Base-by-base conservation (phyloP, 1,140 invertebrate genomes). In the Dolichoris vasculosae region DNA sequence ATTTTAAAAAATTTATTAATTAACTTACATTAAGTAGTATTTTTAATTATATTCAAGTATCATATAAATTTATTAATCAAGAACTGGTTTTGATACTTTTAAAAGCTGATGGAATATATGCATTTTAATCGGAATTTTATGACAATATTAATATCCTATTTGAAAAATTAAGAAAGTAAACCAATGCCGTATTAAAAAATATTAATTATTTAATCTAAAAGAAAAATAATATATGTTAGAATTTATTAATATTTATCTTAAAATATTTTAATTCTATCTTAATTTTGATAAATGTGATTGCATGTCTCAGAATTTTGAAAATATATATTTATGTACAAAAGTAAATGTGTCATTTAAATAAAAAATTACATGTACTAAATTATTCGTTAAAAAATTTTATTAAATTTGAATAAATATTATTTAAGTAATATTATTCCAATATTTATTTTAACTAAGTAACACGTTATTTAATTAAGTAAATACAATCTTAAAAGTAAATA, bases 51-150 rank as follows among this genome's bases (percentile, higher is more conserved):
- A 71, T 40, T 23, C 67, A 40, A 40, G 4, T 40, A 26, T 71
- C 67, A 11, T 40, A 71, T 71, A 13, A 40, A 71, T 35, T 71
- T 71, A 40, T 71, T 71, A 71, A 71, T 51, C 32, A 15, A 20
- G 4, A 71, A 38, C 20, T 8, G 15, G 32, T 40, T 69, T 35
- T 17, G 35, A 71, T 71, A 71, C 11, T 71, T 71, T 4, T 38
- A 71, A 71, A 71, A 71, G 32, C 63, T 67, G 30, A 30, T 30
- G 63, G 32, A 71, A 71, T 26, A 32, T n/a, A n/a, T 63, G 67
- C 9, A 63, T 63, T 63, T 63, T 63, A 40, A 71, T 40, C 35
- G 13, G 17, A 40, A 30, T 71, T 71, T 71, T 40, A 71, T n/a
- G 35, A 26, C 35, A 40, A 71, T 71, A 40, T 40, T 2, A 71